A percentile compares a stretch with the other conserved stretches of the same genome.
phyloP scores from a whole-genome alignment of 37 sponge, comb jelly and placozoan species.

The Agelas oroides region DNA sequence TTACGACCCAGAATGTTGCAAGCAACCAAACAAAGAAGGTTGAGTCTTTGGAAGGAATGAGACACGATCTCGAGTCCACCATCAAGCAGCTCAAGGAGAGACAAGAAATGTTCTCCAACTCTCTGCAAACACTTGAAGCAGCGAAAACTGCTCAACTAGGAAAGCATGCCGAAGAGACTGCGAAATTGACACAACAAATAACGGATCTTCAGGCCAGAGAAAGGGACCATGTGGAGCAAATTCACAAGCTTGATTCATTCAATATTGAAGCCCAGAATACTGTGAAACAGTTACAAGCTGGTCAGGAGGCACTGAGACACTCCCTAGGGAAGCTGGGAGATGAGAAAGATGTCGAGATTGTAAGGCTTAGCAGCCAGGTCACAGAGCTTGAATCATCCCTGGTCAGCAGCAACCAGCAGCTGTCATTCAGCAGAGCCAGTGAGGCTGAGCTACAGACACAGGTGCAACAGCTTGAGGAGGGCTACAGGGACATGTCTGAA shows the following conservation, averaged over 20 bases:
- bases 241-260: slow-evolving; percentile 17
- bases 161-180: not conserved
- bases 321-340: slow-evolving; percentile 40
- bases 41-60: slow-evolving; percentile 26
- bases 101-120: slow-evolving; percentile 26
- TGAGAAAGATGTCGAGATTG: slow-evolving; percentile 65
- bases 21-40: not conserved
- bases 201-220: not conserved
- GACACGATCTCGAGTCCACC: slow-evolving; percentile 2
- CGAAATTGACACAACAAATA: not conserved
- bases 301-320: slow-evolving; percentile 60
- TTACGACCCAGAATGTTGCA: not conserved
- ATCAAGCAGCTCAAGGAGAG: slow-evolving; percentile 17
- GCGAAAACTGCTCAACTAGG: not conserved
- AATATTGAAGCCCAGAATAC: slow-evolving; percentile 34
- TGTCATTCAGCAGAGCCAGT: not conserved
- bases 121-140: slow-evolving; percentile 17
- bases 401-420: not conserved
- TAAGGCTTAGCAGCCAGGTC: slow-evolving; percentile 29
- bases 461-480: slow-evolving; percentile 15
- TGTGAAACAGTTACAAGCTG: slow-evolving; percentile 39
- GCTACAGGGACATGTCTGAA: not conserved
- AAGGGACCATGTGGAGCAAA: slow-evolving; percentile 1
- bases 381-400: slow-evolving; percentile 15
- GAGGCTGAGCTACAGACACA: slow-evolving; percentile 12